Evolutionary conservation across 2,888 invertebrate genomes (phyloP).

Genomic region (Hesperia comma): DNA sequence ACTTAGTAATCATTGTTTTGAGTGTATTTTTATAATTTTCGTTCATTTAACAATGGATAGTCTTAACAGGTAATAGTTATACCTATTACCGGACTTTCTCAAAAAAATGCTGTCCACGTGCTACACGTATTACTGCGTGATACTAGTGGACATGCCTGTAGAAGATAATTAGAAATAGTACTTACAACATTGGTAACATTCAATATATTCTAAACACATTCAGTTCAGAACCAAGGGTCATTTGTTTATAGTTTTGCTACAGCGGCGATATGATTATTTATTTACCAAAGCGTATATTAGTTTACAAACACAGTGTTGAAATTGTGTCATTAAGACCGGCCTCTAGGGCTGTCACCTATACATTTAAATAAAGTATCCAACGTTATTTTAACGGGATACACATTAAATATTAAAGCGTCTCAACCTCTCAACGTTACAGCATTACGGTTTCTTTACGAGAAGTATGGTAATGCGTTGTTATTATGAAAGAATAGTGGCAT

Average conservation of each 20-base stretch:
- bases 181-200: neutral
- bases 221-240: neutral
- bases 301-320: conserved; percentile 46
- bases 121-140: too few relatives aligned
- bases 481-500: neutral
- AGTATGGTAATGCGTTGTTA: neutral
- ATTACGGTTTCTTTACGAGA: neutral
- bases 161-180: too few relatives aligned
- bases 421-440: neutral
- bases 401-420: neutral
- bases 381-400: neutral
- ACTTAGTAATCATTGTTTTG: too few relatives aligned
- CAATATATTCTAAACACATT: neutral
- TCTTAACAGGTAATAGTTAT: too few relatives aligned
- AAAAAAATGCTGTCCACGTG: too few relatives aligned
- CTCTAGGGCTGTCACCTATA: neutral
- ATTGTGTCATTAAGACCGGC: conserved; percentile 48
- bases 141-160: too few relatives aligned
- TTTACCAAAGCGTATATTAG: conserved; percentile 40
- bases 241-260: neutral
- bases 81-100: too few relatives aligned
- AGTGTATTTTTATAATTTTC: too few relatives aligned
- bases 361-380: neutral
- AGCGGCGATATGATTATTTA: conserved; percentile 17
- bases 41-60: too few relatives aligned